These are phyloP conservation scores for Microctenopoma steveboyesi DNA, from an alignment of 2,797 vertebrate species.

Conservation along the genomic window DNA sequence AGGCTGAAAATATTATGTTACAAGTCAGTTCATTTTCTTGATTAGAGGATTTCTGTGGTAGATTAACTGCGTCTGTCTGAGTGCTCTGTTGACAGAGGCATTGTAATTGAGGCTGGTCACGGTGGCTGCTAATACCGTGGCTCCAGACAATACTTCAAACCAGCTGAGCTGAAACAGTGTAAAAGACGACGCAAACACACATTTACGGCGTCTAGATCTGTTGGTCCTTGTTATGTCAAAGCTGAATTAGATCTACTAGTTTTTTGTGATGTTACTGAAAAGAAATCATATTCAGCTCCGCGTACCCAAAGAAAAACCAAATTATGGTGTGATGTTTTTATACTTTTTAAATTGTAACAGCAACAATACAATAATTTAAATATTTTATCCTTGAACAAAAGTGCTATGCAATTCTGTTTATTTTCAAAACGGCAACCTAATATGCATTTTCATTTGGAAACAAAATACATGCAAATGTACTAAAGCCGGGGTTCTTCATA, in stretches of 20 bases:
- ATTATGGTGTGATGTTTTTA: not conserved
- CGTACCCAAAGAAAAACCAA: not conserved
- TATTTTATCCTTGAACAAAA: conserved; percentile 51
- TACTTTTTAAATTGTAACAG: conserved; percentile 4
- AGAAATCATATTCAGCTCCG: not conserved
- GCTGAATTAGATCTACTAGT: not conserved
- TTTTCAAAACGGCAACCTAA: conserved; percentile 59
- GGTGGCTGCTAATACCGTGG: conserved; percentile 51
- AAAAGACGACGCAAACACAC: conserved; percentile 1
- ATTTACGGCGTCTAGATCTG: conserved; percentile 10
- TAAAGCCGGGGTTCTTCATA: conserved; percentile 61
- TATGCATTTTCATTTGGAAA: conserved; percentile 53
- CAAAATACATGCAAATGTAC: conserved; percentile 61
- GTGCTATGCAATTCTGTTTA: conserved; percentile 53
- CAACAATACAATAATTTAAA: conserved; percentile 35
- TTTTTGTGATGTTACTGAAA: not conserved
- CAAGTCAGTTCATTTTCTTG: conserved; percentile 61
- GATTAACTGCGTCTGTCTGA: conserved; percentile 54
- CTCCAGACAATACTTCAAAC: conserved; percentile 78
- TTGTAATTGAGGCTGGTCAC: conserved; percentile 56
- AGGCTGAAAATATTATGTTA: conserved; percentile 58
- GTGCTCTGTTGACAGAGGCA: conserved; percentile 51
- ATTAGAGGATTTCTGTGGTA: conserved; percentile 53
- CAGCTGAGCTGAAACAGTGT: conserved; percentile 65
- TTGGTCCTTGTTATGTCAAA: not conserved